Evolutionary conservation across 2,113 vertebrate genomes (phyloP), one percentile per base, ranked within the genome.

Genomic region (Psilopogon haemacephalus): DNA sequence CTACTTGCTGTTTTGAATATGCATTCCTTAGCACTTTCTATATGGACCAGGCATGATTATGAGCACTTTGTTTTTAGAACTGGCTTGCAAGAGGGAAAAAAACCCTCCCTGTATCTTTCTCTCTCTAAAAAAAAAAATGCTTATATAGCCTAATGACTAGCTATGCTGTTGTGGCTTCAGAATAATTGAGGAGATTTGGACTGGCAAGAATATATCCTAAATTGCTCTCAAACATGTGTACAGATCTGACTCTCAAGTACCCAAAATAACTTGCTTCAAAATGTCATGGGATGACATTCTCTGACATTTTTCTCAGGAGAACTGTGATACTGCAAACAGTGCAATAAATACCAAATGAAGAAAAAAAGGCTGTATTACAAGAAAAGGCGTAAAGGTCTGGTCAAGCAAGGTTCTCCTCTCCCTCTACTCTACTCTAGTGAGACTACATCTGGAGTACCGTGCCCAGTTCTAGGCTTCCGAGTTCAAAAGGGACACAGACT

Each of bases 181-280:
- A 89, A 88, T 62, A 92, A 71, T 13, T 67, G 44, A 74, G 65
- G 12, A 68, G 60, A 90, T 90, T 92, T 68, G 32, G 50, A 86
- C 46, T 74, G 72, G 79, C 62, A 94, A 96, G 83, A 91, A 80
- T 3, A 59, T 56, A 64, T 75, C 85, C 88, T 96, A 58, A 90
- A 93, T 40, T 95, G 48, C 58, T 94, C 42, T 88, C 67, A 92
- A 94, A 91, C 50, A 93, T 88, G 69, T 87, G 50, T 80, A 93
- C 52, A 91, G 72, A 89, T 92, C 87, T 11, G 5, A 68, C 42
- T 74, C 75, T 68, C 44, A 76, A 86, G 63, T 86, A 83, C 88
- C 69, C 93, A 95, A 94, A 90, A 93, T 63, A 90, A 94, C 88
- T 92, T 93, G 46, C 88, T 90, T 93, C 88, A 93, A 86, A 93